Conservation (phyloP, 1,140 invertebrate species). For the Parapsyche elsis region DNA sequence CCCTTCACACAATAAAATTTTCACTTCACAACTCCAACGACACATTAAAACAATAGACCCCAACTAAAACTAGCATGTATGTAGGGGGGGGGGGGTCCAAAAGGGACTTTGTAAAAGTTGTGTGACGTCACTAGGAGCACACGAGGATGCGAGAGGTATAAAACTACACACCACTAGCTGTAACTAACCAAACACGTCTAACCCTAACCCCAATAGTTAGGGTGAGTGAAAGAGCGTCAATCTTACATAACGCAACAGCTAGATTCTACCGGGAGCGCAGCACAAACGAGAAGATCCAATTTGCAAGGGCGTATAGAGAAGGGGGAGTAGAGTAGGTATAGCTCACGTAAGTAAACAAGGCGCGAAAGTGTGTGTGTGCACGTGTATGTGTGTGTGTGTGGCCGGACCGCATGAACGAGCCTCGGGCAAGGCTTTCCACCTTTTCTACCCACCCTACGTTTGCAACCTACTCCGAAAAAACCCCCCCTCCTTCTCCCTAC, state of each 20-base stretch:
- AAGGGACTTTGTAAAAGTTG: neutral
- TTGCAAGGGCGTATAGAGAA: neutral
- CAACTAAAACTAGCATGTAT: neutral
- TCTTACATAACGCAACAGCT: constrained; percentile 18
- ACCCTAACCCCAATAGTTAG: neutral
- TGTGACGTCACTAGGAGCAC: neutral
- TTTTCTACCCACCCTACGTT: neutral
- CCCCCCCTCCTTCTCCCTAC: neutral
- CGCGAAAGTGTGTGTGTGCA: neutral
- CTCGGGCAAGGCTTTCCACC: too few species aligned
- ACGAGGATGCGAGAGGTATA: neutral
- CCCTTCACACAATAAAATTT: too few species aligned
- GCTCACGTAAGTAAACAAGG: neutral
- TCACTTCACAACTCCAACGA: too few species aligned
- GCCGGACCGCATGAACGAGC: too few species aligned
- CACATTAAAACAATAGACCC: too few species aligned
- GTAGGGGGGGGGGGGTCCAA: neutral
- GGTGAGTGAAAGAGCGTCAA: constrained; percentile 11
- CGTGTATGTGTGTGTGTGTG: neutral
- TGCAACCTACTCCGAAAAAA: neutral
- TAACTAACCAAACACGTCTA: neutral
- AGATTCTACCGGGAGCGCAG: constrained; percentile 7
- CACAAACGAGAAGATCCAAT: neutral
- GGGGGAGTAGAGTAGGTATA: neutral
- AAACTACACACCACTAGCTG: too few species aligned